Base-by-base conservation (phyloP, 2,888 invertebrate species). In the Ctenicera cuprea region DNA sequence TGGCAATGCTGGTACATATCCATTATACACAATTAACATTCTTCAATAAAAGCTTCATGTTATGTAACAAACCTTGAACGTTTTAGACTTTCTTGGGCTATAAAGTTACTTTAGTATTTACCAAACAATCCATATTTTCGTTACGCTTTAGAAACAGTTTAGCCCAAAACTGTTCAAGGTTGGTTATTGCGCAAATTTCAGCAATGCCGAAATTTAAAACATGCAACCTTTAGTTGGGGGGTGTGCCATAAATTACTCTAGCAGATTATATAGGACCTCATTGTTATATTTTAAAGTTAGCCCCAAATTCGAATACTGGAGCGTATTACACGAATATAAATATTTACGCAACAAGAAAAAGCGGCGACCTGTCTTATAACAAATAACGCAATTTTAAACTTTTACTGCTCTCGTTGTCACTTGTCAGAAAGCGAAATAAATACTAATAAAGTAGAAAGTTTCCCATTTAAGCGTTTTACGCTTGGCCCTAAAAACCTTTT, bases 311-410 rank as follows among this genome's bases (percentile, higher is more conserved):
- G 22, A 50, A 16, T 43, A 41, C 41, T 41, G n/a, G 41, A n/a
- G 41, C 41, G 41, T 41, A 41, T 41, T 41, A 41, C n/a, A 26
- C 2, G 12, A 41, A 48, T 52, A 9, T 52, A 54, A 52, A 52
- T 52, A 26, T 26, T 52, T 52, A 22, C 33, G 30, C 54, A 54
- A 54, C 30, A 33, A 54, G 54, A 26, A 33, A 52, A 14, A 30
- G 30, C 20, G 48, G 16, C 14, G 16, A 48, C 48, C 18, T 54
- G 26, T 52, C n/a, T 26, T n/a, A n/a, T 33, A 30, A 54, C 54
- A 54, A 54, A 52, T 52, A 52, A 54, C 22, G 54, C 54, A 54
- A 54, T 54, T 54, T 30, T 16, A 16, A 54, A 54, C 54, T 54
- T 54, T 54, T 54, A 54, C 30, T 54, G 30, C 54, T 54, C 54